These are phyloP conservation scores for Sphyrna mokarran DNA, from an alignment of 2,113 vertebrate genomes.

Conservation along the genomic window DNA sequence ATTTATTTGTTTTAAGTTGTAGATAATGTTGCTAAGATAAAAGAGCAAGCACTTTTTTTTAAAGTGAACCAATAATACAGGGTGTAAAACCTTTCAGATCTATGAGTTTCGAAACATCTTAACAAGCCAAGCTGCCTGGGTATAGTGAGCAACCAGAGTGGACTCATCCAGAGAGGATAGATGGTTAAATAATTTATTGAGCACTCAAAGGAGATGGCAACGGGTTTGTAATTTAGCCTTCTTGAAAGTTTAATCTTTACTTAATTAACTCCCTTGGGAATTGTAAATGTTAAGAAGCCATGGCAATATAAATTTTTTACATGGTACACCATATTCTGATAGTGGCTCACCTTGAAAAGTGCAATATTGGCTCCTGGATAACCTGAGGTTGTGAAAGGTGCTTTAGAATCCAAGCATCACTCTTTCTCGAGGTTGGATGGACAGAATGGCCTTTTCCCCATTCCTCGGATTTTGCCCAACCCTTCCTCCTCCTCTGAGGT, in stretches of 20 bases:
- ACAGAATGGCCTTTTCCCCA: neutral
- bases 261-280: neutral
- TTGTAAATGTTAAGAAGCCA: neutral
- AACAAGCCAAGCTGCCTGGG: neutral
- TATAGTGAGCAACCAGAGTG: neutral
- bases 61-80: neutral
- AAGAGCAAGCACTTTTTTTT: neutral
- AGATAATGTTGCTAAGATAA: neutral
- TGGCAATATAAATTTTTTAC: constrained; percentile 1
- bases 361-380: neutral
- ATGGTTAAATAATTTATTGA: neutral
- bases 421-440: neutral
- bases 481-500: neutral
- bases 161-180: neutral
- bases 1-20: neutral
- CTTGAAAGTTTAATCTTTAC: neutral
- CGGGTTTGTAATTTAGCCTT: neutral
- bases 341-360: neutral
- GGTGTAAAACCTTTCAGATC: neutral
- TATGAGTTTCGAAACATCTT: neutral
- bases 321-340: neutral
- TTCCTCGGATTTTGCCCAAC: neutral
- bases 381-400: neutral
- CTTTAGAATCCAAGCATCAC: neutral
- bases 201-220: neutral